Base-by-base conservation (phyloP, 64 coral and sea anemone genomes). In the Actinia tenebrosa region DNA sequence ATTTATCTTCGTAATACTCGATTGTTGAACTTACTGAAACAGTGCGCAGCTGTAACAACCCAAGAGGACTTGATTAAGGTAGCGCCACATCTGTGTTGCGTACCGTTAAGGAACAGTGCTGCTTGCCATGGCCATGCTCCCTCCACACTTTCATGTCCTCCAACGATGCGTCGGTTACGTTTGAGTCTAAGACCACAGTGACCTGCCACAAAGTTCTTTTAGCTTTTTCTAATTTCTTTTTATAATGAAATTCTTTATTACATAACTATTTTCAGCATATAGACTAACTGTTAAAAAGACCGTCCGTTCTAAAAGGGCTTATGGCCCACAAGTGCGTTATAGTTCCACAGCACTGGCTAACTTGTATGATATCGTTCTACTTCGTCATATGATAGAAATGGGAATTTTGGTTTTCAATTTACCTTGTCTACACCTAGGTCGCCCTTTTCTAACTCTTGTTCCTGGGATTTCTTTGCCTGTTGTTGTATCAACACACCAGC, bases 51-150 rank as follows among this genome's bases (percentile, higher is more conserved):
- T 44, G 97, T 99, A 2, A 88, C 43, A 5, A 99, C 52, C 97
- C 97, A 99, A 16, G 88, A 78, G 53, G 79, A 44, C 53, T 93
- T 92, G 54, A 99, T 89, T 20, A 99, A 64, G 18, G 97, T 86
- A 27, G 87, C 97, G 22, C 97, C 97, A 46, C 97, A 99, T 61
- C 86, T 60, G 42, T 93, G 79, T 17, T 86, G 91, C 9, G 93
- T 92, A 52, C 89, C 84, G 30, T 95, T 99, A 6, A 95, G 89
- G 18, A 99, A 88, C 22, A 99, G 84, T 45, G 93, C 93, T 80
- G 86, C 91, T 87, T 95, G 93, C 97, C 97, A 99, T 6, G 97
- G 97, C 97, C 97, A 99, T 5, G 93, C 89, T 43, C 89, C 89
- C 10, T 93, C 47, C 10, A 53, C 71, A 44, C 93, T 91, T 50